Percentiles rank a stretch among this genome's conserved stretches.
Evolutionary conservation across 1,140 invertebrate species (phyloP).

Genomic region (Drosophila sulfurigaster): DNA sequence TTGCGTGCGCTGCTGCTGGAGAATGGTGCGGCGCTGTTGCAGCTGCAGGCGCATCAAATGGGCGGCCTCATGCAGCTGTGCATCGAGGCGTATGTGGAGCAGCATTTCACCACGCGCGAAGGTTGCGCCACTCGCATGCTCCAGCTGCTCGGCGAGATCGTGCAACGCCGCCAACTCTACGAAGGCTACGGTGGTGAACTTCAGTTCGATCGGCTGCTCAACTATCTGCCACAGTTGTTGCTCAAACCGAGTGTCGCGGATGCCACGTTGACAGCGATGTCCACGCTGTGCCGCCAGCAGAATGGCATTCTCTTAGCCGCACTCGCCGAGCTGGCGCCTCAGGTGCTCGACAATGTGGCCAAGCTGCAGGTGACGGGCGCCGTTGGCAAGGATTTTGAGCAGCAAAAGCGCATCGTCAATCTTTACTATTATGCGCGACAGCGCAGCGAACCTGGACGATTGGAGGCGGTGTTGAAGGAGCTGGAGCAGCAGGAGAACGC

Average conservation of each 20-base stretch:
- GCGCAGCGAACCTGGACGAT: not conserved
- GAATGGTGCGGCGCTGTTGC: constrained; percentile 79
- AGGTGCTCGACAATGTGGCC: constrained; percentile 55
- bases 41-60: constrained; percentile 44
- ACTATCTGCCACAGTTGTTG: constrained; percentile 67
- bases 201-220: constrained; percentile 60
- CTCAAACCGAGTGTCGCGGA: constrained; percentile 65
- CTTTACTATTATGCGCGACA: constrained; percentile 69
- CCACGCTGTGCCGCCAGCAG: constrained; percentile 69
- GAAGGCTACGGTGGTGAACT: constrained; percentile 80
- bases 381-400: constrained; percentile 45
- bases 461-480: constrained; percentile 29
- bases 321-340: constrained; percentile 14
- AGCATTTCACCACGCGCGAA: constrained; percentile 66
- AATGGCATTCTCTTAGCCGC: constrained; percentile 63
- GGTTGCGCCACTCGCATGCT: constrained; percentile 62
- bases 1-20: constrained; percentile 84
- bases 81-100: constrained; percentile 64
- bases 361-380: constrained; percentile 62
- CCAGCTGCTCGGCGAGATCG: constrained; percentile 84
- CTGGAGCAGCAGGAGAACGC: constrained; percentile 17
- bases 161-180: constrained; percentile 82
- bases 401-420: constrained; percentile 74
- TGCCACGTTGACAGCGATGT: constrained; percentile 65
- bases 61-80: constrained; percentile 44